A percentile compares a stretch with the other conserved stretches of the same genome.
Conservation (phyloP, 2,113 vertebrate genomes). For the Erythrocebus patas region DNA sequence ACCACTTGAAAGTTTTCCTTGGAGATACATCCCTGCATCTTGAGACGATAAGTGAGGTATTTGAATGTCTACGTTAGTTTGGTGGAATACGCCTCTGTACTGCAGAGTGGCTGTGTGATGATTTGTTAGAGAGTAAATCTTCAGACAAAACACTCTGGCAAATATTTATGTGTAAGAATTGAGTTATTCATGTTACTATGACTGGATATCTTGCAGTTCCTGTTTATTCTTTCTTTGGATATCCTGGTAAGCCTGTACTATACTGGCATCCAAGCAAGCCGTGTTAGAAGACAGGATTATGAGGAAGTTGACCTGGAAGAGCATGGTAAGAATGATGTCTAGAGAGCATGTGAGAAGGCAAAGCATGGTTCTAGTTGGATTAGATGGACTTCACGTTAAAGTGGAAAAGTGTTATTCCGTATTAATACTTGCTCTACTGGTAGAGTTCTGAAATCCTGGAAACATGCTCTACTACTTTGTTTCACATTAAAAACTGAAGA, state of each 20-base stretch:
- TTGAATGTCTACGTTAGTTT: slow-evolving; percentile 87
- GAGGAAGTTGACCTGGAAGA: slow-evolving; percentile 99
- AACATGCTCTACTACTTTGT: slow-evolving; percentile 79
- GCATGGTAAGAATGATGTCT: slow-evolving; percentile 90
- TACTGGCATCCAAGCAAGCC: slow-evolving; percentile 99
- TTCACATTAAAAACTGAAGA: slow-evolving; percentile 76
- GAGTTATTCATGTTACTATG: slow-evolving; percentile 98
- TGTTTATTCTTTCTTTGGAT: slow-evolving; percentile 99
- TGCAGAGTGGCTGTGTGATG: slow-evolving; percentile 87
- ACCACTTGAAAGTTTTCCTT: too few species aligned
- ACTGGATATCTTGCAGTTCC: slow-evolving; percentile 98
- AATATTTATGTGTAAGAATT: slow-evolving; percentile 97
- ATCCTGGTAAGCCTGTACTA: slow-evolving; percentile 98
- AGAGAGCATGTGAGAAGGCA: slow-evolving; percentile 96
- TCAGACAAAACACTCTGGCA: slow-evolving; percentile 84
- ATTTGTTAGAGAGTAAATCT: slow-evolving; percentile 87
- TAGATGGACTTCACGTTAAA: slow-evolving; percentile 79
- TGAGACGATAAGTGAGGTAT: slow-evolving; percentile 84
- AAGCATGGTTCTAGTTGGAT: slow-evolving; percentile 93
- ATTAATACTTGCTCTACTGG: slow-evolving; percentile 78
- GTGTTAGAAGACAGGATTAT: slow-evolving; percentile 99
- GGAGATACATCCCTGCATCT: slow-evolving; percentile 79
- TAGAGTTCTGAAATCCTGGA: slow-evolving; percentile 62
- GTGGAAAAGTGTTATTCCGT: slow-evolving; percentile 79
- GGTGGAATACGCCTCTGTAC: slow-evolving; percentile 88